These are phyloP conservation scores for Oncorhynchus gorbuscha DNA, from an alignment of 2,113 vertebrate genomes.

Conservation along the genomic window DNA sequence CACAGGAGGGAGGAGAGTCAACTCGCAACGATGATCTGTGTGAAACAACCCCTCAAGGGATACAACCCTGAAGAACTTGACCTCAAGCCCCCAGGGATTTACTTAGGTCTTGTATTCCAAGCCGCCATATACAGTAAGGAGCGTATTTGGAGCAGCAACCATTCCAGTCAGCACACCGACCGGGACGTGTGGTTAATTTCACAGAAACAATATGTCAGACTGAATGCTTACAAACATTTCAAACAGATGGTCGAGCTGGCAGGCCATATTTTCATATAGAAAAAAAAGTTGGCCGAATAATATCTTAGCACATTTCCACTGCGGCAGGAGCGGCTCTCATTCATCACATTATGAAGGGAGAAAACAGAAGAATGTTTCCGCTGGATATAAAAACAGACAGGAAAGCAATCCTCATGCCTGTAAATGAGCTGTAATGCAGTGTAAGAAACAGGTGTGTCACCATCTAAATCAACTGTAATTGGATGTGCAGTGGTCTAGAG, in stretches of 20 bases:
- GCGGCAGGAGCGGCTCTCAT: slow-evolving; percentile 30
- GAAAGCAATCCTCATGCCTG: not conserved
- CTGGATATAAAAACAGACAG: not conserved
- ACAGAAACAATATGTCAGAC: slow-evolving; percentile 4
- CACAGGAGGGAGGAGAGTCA: slow-evolving; percentile 34
- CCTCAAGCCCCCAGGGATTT: slow-evolving; percentile 19
- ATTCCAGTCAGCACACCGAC: slow-evolving; percentile 24
- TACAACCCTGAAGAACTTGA: slow-evolving; percentile 43
- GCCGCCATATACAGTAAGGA: not conserved
- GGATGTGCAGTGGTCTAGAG: no score
- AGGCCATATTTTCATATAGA: slow-evolving; percentile 30
- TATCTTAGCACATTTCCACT: slow-evolving; percentile 1
- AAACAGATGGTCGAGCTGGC: slow-evolving; percentile 21
- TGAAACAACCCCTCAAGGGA: slow-evolving; percentile 57
- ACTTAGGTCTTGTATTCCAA: not conserved
- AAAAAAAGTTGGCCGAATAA: slow-evolving; percentile 22
- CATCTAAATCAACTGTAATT: no score
- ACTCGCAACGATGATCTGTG: slow-evolving; percentile 47
- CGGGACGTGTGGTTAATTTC: slow-evolving; percentile 23
- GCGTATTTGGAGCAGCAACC: slow-evolving; percentile 33
- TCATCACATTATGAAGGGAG: slow-evolving; percentile 17
- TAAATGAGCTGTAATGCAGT: not conserved
- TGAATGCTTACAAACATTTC: slow-evolving; percentile 10
- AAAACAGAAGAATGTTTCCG: slow-evolving; percentile 1
- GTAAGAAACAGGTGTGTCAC: no score